Evolutionary conservation across 2,113 vertebrate species (phyloP), one percentile per base, ranked within the genome.

Genomic region (Epinephelus fuscoguttatus): DNA sequence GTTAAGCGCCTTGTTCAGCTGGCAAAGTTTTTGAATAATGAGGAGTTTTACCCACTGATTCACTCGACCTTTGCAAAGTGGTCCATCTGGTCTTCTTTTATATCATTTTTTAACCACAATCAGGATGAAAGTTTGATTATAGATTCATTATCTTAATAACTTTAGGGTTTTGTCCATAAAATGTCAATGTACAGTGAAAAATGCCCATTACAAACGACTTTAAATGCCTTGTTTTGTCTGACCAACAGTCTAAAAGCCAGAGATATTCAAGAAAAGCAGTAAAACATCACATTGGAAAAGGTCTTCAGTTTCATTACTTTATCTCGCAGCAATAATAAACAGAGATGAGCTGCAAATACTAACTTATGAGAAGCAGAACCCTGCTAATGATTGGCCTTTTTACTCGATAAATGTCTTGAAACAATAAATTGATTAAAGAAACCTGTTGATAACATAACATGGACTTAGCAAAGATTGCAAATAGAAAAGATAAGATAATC

Each of bases 41-140:
- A 78, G 17, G 21, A 70, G 4, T 84, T 76, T 62, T 47, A 52
- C 45, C 78, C 23, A 50, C 42, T 71, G 37, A 49, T 70, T 69
- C 63, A 13, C 3, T 62, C 14, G 23, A 3, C 15, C 17, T 49
- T 42, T 56, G n/a, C 27, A 15, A 11, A 10, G 27, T 9, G 37
- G 45, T 40, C 45, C 15, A 40, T 1, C 14, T 47, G 9, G 5
- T 27, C 27, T 42, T 71, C 17, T 30, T 47, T 62, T 33, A 7
- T 45, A 4, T 23, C 13, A 6, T 21, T 25, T 56, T 11, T 25
- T 5, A 42, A 55, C 14, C 8, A 33, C 13, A 70, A 9, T 10
- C 42, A 45, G 59, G 53, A 50, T 6, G 10, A 5, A 60, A 5
- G 6, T 37, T 60, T 13, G 53, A 37, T 33, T 33, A 30, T 11